Evolutionary conservation across 2,888 invertebrate species (phyloP).

Genomic region (Embidobia sp.): DNA sequence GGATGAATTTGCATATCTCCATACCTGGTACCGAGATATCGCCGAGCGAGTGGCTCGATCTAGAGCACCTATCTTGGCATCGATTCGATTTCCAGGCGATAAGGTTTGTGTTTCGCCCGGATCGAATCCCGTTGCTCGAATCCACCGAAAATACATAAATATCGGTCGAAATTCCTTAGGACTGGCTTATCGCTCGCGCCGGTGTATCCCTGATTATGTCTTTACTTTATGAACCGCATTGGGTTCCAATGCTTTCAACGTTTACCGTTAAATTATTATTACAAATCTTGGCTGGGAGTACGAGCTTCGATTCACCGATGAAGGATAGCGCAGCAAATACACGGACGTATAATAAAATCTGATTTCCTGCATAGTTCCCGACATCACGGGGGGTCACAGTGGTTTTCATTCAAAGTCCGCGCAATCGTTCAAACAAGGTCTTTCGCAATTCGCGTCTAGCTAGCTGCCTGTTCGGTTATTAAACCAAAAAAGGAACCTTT

Average conservation of each 20-base stretch:
- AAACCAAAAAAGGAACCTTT: conserved; percentile 54
- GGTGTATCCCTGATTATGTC: conserved; percentile 57
- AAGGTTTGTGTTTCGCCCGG: conserved; percentile 55
- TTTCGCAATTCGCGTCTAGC: conserved; percentile 5
- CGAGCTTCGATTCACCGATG: conserved; percentile 73
- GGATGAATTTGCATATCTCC: conserved; percentile 73
- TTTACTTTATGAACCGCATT: conserved; percentile 54
- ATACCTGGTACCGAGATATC: conserved; percentile 69
- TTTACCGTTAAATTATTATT: conserved; percentile 66
- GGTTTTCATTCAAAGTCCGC: conserved; percentile 71
- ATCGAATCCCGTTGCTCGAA: conserved; percentile 44
- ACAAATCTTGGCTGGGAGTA: conserved; percentile 72
- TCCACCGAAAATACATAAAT: conserved; percentile 55
- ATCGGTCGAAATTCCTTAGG: conserved; percentile 50
- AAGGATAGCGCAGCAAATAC: conserved; percentile 68
- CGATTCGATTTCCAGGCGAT: conserved; percentile 67
- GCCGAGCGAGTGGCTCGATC: conserved; percentile 72
- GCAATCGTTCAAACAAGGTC: no score
- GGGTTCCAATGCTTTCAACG: conserved; percentile 38
- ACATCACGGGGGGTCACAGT: conserved; percentile 74
- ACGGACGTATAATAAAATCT: conserved; percentile 69
- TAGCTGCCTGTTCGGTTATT: conserved; percentile 27
- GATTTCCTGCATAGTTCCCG: conserved; percentile 69
- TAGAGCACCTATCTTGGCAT: conserved; percentile 68
- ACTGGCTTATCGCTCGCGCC: conserved; percentile 36